phyloP scores from a whole-genome alignment of 2,113 vertebrate species.

The Illadopsis cleaveri region DNA sequence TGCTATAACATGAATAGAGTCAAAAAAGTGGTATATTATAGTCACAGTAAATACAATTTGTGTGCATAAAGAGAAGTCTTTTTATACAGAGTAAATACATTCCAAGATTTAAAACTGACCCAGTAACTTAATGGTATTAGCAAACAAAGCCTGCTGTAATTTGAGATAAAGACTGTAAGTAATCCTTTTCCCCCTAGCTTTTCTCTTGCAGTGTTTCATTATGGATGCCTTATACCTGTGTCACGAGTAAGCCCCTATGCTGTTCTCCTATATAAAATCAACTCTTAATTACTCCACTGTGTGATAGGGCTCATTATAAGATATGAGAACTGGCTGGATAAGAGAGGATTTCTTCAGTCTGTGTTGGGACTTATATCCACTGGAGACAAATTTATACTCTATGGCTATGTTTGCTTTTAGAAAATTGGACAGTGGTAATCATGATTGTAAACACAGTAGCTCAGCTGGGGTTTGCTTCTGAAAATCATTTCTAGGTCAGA shows the following conservation, averaged over 20 bases:
- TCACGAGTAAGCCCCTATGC: neutral
- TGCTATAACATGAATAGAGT: neutral
- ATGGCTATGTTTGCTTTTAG: constrained; percentile 53
- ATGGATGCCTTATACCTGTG: constrained; percentile 7
- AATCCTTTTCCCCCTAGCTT: neutral
- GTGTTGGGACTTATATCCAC: constrained; percentile 3
- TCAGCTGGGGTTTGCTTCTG: constrained; percentile 51
- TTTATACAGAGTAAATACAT: neutral
- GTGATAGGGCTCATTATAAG: constrained; percentile 51
- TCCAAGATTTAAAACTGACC: constrained; percentile 1
- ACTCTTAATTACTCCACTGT: constrained; percentile 44
- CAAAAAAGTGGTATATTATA: neutral
- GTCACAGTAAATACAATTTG: neutral
- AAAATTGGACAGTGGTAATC: constrained; percentile 48
- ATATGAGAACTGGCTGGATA: constrained; percentile 35
- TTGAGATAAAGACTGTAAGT: constrained; percentile 23
- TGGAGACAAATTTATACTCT: constrained; percentile 27
- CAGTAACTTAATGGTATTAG: constrained; percentile 8
- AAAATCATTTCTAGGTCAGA: constrained; percentile 67
- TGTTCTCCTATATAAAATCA: constrained; percentile 7
- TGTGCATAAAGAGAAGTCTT: neutral
- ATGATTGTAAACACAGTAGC: constrained; percentile 46
- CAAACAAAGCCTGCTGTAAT: constrained; percentile 27
- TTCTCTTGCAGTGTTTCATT: constrained; percentile 27
- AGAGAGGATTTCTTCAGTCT: constrained; percentile 42